phyloP scores from a whole-genome alignment of 2,113 vertebrate species.

The Glareola pratincola region DNA sequence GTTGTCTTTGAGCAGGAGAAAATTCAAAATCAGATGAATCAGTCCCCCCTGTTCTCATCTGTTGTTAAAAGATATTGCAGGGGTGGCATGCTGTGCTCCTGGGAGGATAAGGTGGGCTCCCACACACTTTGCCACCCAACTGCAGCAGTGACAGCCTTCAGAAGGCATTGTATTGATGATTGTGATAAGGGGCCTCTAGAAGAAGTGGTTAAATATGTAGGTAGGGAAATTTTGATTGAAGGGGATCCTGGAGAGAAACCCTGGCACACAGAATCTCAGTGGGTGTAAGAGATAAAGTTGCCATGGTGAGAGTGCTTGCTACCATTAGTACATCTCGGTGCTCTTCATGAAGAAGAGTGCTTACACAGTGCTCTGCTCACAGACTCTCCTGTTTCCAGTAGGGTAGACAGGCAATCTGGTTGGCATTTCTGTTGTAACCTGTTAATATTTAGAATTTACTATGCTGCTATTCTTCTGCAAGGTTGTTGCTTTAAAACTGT shows the following conservation, averaged over 20 bases:
- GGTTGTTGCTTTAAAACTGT: not conserved
- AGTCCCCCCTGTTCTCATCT: not conserved
- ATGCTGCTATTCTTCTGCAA: not conserved
- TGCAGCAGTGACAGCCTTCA: not conserved
- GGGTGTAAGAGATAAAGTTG: conserved; percentile 59
- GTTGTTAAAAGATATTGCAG: not conserved
- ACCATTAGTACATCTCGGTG: not conserved
- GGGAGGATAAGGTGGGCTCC: not conserved
- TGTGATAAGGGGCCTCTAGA: not conserved
- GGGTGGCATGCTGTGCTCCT: not conserved
- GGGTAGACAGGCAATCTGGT: not conserved
- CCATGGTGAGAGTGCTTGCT: conserved; percentile 52
- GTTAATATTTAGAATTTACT: not conserved
- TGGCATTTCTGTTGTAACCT: not conserved
- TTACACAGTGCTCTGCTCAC: not conserved
- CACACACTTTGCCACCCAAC: not conserved
- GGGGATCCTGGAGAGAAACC: conserved; percentile 35
- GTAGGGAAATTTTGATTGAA: conserved; percentile 34
- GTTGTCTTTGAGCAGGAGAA: not conserved
- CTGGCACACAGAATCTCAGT: conserved; percentile 22
- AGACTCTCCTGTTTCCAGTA: not conserved
- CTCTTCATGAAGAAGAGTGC: not conserved
- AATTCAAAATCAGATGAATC: not conserved
- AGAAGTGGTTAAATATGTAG: not conserved
- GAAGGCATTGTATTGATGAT: not conserved